Conservation (phyloP, 2,888 invertebrate species). For the Lithophane semibrunnea region DNA sequence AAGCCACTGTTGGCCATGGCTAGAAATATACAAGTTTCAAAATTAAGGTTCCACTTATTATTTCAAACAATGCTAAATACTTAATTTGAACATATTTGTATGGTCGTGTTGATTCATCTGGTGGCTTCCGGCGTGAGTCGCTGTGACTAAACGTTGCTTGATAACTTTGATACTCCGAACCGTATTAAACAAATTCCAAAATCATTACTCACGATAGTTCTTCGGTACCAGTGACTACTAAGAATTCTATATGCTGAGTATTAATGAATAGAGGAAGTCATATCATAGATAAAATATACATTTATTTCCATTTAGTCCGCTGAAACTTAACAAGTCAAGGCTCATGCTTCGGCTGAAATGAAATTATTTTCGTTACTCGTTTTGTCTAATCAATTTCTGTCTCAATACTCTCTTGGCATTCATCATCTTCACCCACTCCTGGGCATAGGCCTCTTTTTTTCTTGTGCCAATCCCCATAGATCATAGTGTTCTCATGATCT, state of each 20-base stretch:
- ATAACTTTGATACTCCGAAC: constrained; percentile 69
- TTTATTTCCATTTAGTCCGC: constrained; percentile 2
- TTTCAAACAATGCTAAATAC: constrained; percentile 22
- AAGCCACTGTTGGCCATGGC: neutral
- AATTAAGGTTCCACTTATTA: constrained; percentile 12
- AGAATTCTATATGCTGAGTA: constrained; percentile 30
- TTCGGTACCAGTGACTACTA: constrained; percentile 36
- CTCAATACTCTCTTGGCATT: neutral
- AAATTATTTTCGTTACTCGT: neutral
- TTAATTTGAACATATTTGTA: constrained; percentile 36
- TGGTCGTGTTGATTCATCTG: constrained; percentile 72
- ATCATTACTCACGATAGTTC: constrained; percentile 64
- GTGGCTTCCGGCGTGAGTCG: constrained; percentile 71
- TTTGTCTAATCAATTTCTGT: neutral
- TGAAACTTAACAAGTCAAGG: neutral
- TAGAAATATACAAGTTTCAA: neutral
- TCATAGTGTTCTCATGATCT: no score
- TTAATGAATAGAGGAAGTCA: constrained; percentile 1
- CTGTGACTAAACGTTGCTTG: constrained; percentile 73
- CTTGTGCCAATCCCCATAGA: no score
- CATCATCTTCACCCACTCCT: neutral
- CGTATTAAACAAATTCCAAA: constrained; percentile 66
- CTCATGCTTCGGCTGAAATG: neutral
- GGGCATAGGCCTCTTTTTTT: no score
- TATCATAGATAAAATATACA: constrained; percentile 18